Conservation (phyloP, 2,797 vertebrate genomes). For the Centropyge bicolor region DNA sequence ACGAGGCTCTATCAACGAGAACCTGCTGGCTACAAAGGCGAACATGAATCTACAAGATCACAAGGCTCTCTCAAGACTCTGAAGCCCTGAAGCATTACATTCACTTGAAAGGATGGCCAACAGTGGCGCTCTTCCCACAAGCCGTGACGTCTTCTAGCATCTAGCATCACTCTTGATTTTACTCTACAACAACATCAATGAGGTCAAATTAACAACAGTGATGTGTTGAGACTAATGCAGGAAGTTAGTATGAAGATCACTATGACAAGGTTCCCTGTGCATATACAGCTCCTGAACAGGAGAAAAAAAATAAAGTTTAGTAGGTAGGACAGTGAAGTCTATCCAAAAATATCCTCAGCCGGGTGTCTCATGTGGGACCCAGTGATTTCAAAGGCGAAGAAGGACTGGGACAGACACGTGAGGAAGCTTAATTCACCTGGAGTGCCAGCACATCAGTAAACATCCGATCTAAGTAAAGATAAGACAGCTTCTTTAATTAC, state of each 20-base stretch:
- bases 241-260: background rate
- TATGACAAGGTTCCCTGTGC: background rate
- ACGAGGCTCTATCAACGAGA: constrained; percentile 34
- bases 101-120: constrained; percentile 57
- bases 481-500: constrained; percentile 62
- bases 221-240: background rate
- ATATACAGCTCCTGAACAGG: background rate
- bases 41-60: constrained; percentile 58
- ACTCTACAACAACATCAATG: background rate
- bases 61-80: constrained; percentile 70
- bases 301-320: constrained; percentile 23
- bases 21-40: constrained; percentile 45
- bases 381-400: constrained; percentile 40
- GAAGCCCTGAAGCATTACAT: constrained; percentile 48
- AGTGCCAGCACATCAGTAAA: constrained; percentile 43
- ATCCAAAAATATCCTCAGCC: constrained; percentile 37
- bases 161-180: constrained; percentile 16
- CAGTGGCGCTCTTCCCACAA: constrained; percentile 9
- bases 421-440: constrained; percentile 40
- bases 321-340: constrained; percentile 26
- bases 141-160: constrained; percentile 24
- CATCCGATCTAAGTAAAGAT: constrained; percentile 42
- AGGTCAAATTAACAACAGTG: background rate
- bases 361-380: constrained; percentile 15
- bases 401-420: constrained; percentile 36